Evolutionary conservation across 2,113 vertebrate species (phyloP), one percentile per base, ranked within the genome.

Genomic region (Dicrurus megarhynchus): DNA sequence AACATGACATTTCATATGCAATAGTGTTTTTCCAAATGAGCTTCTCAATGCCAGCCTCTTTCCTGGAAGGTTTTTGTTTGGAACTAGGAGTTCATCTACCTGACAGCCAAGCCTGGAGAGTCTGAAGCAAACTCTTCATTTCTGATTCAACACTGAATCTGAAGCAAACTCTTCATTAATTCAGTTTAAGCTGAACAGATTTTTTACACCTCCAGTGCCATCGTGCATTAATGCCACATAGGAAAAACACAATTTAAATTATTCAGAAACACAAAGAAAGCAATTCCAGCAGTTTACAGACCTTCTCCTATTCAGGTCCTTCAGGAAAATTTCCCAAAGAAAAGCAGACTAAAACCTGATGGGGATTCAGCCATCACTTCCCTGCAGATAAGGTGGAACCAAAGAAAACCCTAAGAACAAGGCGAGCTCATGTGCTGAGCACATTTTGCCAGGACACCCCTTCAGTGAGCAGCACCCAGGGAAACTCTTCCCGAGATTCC

Each of bases 91-190:
- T 41, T 92, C 28, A n/a, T 46, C 21, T 24, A 65, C 30, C 81
- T 53, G 42, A 85, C 24, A 83, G 46, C 18, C 7, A 93, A 46
- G 47, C 39, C 71, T 67, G 39, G 10, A 78, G 70, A 88, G 77
- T 24, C 44, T 49, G 74, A 88, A 93, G 42, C 23, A 71, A 90
- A 78, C 22, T 19, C 85, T 57, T 68, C 53, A 78, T 94, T 94
- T 87, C 78, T 69, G 50, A 90, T 65, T 73, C 59, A 80, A 68
- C 33, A 23, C 8, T 7, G 3, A 93, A 91, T 27, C 64, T 63
- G 55, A 92, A 91, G 39, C 32, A 81, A 90, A 89, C 13, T 60
- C 82, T 57, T 85, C 75, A 93, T 95, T 95, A 95, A 93, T 76
- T 96, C 94, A 81, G 39, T 84, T 90, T 41, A 91, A 79, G 33